Evolutionary conservation across 2,888 invertebrate genomes (phyloP).

Genomic region (Drosophila niveifrons): DNA sequence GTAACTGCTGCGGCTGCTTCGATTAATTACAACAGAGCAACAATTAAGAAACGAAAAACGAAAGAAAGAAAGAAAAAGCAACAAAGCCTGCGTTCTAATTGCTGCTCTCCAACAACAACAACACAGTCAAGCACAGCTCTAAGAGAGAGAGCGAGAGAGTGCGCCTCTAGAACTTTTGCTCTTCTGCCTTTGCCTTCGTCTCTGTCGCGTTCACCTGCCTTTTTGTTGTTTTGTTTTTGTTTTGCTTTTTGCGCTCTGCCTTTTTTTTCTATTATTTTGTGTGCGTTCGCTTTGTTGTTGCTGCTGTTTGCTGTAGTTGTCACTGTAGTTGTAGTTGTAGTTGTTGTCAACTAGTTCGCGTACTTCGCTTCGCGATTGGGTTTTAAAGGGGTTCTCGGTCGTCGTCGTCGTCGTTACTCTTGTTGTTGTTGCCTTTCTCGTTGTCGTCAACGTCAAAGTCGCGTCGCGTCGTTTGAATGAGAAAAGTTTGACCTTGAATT

Average conservation of each 20-base stretch:
- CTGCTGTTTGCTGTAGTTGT: constrained; percentile 32
- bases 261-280: constrained; percentile 66
- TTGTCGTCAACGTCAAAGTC: not conserved
- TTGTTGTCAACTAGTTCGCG: constrained; percentile 76
- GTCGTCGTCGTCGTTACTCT: constrained; percentile 28
- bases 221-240: constrained; percentile 41
- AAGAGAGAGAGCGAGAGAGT: not conserved
- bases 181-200: constrained; percentile 4
- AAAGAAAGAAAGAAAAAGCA: constrained; percentile 24
- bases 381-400: constrained; percentile 65
- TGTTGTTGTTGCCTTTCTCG: constrained; percentile 33
- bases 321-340: constrained; percentile 25
- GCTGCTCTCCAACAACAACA: constrained; percentile 1
- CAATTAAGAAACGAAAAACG: not conserved
- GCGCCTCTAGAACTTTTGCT: not conserved
- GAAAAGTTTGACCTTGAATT: constrained; percentile 85
- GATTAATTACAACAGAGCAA: constrained; percentile 19
- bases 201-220: constrained; percentile 30
- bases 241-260: constrained; percentile 49
- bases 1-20: constrained; percentile 22
- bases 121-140: not conserved
- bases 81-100: constrained; percentile 38
- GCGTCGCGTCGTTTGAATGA: constrained; percentile 55
- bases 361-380: constrained; percentile 45
- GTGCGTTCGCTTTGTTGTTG: constrained; percentile 47